Base-by-base conservation (phyloP, 2,113 vertebrate species). In the Ammospiza caudacuta region DNA sequence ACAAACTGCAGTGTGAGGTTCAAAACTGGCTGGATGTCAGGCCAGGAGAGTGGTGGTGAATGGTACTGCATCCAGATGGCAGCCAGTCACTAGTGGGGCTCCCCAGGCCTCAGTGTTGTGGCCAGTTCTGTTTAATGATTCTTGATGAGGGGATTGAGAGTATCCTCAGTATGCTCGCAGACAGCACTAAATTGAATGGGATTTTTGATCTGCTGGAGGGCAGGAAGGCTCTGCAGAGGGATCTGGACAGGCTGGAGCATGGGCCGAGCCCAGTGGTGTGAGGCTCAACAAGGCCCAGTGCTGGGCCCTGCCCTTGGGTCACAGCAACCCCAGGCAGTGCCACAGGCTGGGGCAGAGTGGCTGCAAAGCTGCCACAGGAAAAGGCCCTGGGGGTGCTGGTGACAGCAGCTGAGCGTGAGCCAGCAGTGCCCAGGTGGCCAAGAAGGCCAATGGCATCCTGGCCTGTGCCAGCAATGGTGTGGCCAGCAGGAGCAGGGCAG, bases 71-170 rank as follows among this genome's bases (percentile, higher is more conserved):
- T 64, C 35, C 67, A 43, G 9, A 3, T 49, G 67, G 31, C 21
- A 11, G 35, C 35, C 18, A 10, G 29, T 21, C 41, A 35, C 3
- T 2, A 33, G 37, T 0, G 0, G 18, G 14, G 20, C 15, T 49
- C 31, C 14, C 11, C 6, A 10, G 21, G 43, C 27, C 22, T 35
- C 31, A 37, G 9, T 15, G 1, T 1, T 31, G 35, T 9, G 43
- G 9, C 31, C 67, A 7, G 12, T 35, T 51, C 22, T 51, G 27
- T 27, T 58, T 28, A 33, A 12, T 6, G 3, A 27, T 33, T 44
- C 19, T 23, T 52, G 27, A 52, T 28, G 19, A 35, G 9, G 9
- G 9, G 2, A 25, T 11, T 12, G 12, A 80, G 25, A 15, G 6
- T 37, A 13, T 37, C 22, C 5, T 7, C 25, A 28, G 43, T 19